Percentiles rank a stretch among this genome's conserved stretches.
Evolutionary conservation across 2,113 vertebrate species (phyloP).

Genomic region (Myocastor coypus): DNA sequence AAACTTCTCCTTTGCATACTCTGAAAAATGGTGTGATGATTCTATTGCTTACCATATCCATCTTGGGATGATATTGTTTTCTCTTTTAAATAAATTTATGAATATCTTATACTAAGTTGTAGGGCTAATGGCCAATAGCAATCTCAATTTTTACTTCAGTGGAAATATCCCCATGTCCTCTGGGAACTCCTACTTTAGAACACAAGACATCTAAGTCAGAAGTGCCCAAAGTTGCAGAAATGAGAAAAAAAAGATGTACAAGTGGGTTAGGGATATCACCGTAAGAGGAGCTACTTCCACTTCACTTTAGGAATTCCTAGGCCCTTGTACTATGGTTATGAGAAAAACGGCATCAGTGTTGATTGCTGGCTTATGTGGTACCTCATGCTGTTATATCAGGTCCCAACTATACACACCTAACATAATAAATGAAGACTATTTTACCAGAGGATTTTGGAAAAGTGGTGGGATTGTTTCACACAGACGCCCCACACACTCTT

Average conservation of each 20-base stretch:
- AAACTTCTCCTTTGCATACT: not conserved
- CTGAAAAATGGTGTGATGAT: not conserved
- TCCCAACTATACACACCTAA: not conserved
- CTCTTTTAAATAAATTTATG: not conserved
- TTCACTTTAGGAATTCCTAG: not conserved
- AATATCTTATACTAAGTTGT: slow-evolving; percentile 26
- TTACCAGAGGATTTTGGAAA: slow-evolving; percentile 1
- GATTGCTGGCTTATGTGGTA: not conserved
- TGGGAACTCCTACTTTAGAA: not conserved
- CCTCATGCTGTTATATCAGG: not conserved
- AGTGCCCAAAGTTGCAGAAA: not conserved
- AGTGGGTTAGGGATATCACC: not conserved
- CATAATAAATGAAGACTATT: slow-evolving; percentile 10
- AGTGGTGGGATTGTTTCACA: not conserved
- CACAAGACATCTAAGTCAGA: not conserved
- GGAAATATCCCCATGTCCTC: not conserved
- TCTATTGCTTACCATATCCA: not conserved
- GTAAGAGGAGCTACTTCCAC: not conserved
- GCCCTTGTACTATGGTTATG: not conserved
- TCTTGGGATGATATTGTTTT: not conserved
- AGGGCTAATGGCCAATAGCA: not conserved
- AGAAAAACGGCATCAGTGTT: slow-evolving; percentile 23
- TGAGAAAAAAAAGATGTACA: not conserved
- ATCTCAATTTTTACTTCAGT: slow-evolving; percentile 17
- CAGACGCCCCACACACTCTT: not conserved